Evolutionary conservation across 2,113 vertebrate species (phyloP), one percentile per base, ranked within the genome.

Genomic region (Xiphias gladius): DNA sequence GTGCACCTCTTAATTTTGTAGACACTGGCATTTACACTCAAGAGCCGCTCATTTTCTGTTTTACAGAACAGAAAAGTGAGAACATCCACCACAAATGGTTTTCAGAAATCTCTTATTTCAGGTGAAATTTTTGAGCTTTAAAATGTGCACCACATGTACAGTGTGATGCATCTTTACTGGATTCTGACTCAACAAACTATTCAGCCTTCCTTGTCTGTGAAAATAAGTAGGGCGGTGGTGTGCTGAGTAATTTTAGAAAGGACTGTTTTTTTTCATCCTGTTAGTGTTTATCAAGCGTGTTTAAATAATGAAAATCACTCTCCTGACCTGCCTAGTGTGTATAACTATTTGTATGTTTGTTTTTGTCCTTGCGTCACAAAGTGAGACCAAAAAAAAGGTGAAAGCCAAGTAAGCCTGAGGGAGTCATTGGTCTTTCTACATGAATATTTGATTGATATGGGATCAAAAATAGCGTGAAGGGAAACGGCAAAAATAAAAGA

Each of bases 381-480:
- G 62, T 19, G 11, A 81, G 52, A 24, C 43, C 52, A 52, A 59
- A 55, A 58, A 78, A 57, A 73, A 13, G 30, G 13, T 81, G 58
- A 83, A 90, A 87, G 78, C 64, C n/a, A 30, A 80, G 75, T 39
- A 55, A 79, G 77, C 80, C 84, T 4, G 28, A 70, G 83, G 85
- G 81, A 89, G 65, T 80, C 67, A 20, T 76, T 39, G 30, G 80
- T 70, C 66, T 85, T 84, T 83, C 66, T 59, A 13, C 68, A 73
- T 87, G 30, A 92, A 85, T 86, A 74, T 90, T 85, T 86, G 83
- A 91, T 88, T 88, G 88, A 89, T 39, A 64, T 1, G 1, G 26
- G n/a, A 75, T 87, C 80, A 90, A 86, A 92, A 90, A 85, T 84
- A 86, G 84, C 55, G 32, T 63, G 54, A 80, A 66, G 61, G 82